phyloP scores from a whole-genome alignment of 1,140 invertebrate species.

The Drosophila saltans region DNA sequence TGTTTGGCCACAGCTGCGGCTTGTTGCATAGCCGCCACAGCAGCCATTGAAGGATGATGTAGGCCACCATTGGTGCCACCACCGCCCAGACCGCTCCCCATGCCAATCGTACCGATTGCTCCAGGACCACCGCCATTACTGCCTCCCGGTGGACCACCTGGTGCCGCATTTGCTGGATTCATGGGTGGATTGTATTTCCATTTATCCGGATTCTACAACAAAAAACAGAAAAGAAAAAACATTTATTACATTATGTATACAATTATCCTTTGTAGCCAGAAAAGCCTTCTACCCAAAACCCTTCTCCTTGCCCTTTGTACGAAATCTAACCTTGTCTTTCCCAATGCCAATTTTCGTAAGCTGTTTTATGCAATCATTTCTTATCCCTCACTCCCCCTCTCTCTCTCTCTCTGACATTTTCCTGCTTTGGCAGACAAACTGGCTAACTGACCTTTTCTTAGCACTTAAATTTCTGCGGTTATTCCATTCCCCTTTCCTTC shows the following conservation, averaged over 20 bases:
- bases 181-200: constrained; percentile 86
- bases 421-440: neutral
- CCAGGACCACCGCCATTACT: constrained; percentile 73
- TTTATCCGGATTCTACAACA: constrained; percentile 86
- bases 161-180: constrained; percentile 76
- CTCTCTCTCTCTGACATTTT: neutral
- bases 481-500: neutral
- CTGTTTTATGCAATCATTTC: constrained; percentile 47
- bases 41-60: constrained; percentile 76
- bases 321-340: constrained; percentile 11
- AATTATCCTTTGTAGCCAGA: neutral
- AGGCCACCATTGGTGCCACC: constrained; percentile 73
- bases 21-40: constrained; percentile 79
- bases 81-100: constrained; percentile 66
- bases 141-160: constrained; percentile 65
- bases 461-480: neutral
- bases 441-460: constrained; percentile 1
- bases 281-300: too few relatives aligned
- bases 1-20: constrained; percentile 77
- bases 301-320: neutral
- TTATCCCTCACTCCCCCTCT: neutral
- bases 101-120: constrained; percentile 74
- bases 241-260: constrained; percentile 13
- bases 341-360: constrained; percentile 39
- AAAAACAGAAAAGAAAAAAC: constrained; percentile 31